These are phyloP conservation scores for Pogonocichla stellata DNA, from an alignment of 2,113 vertebrate species.

Conservation along the genomic window DNA sequence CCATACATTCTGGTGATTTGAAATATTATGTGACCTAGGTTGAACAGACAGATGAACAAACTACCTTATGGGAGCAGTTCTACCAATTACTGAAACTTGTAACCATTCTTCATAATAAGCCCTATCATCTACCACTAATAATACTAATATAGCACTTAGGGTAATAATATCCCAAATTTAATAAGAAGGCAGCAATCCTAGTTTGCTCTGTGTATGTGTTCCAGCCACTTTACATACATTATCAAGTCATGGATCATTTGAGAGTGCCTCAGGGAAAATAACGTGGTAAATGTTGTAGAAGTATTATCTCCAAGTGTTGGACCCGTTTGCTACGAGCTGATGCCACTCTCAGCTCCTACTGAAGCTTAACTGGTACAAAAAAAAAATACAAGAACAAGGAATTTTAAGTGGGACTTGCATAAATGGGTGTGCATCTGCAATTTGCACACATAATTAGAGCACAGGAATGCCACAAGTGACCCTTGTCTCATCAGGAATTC, in stretches of 20 bases:
- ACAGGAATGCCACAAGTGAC: not conserved
- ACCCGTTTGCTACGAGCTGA: not conserved
- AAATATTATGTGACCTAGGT: not conserved
- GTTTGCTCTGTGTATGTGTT: conserved; percentile 18
- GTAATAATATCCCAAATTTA: conserved; percentile 43
- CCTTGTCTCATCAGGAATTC: conserved; percentile 24
- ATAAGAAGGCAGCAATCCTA: conserved; percentile 18
- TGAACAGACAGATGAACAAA: not conserved
- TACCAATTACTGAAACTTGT: conserved; percentile 38
- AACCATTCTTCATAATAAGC: conserved; percentile 13
- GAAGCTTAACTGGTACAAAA: not conserved
- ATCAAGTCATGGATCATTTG: conserved; percentile 52
- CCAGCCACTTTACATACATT: conserved; percentile 42
- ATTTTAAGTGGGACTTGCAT: not conserved
- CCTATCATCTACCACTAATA: conserved; percentile 5
- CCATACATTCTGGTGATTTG: not conserved
- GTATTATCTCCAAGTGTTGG: not conserved
- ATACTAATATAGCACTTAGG: conserved; percentile 9
- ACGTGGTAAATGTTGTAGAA: conserved; percentile 40
- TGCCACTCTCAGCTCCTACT: not conserved
- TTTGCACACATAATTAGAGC: not conserved
- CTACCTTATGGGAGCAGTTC: not conserved
- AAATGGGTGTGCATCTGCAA: not conserved
- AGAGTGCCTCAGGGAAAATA: conserved; percentile 40
- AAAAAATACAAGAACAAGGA: not conserved